phyloP scores from a whole-genome alignment of 1,140 invertebrate genomes.

The Drosophila pruinosa region DNA sequence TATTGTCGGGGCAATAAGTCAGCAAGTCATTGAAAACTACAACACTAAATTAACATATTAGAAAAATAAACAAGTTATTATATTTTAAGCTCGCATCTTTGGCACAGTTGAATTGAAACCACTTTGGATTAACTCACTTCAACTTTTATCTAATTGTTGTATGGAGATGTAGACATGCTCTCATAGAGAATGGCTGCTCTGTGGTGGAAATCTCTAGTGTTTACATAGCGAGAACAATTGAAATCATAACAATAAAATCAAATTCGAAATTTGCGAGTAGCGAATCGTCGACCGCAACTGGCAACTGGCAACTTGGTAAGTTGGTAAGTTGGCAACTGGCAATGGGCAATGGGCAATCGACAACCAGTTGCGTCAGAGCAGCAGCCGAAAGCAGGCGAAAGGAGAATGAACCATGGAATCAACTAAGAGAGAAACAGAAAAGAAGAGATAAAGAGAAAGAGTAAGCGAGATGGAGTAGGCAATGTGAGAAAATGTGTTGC shows the following conservation, averaged over 20 bases:
- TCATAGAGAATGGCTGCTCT: slow-evolving; percentile 13
- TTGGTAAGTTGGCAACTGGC: slow-evolving; percentile 7
- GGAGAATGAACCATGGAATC: slow-evolving; percentile 3
- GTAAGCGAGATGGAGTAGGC: slow-evolving; percentile 2
- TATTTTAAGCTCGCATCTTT: background rate
- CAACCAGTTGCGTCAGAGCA: slow-evolving; percentile 72
- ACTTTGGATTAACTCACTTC: background rate
- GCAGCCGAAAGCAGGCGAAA: slow-evolving; percentile 7
- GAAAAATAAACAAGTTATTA: slow-evolving; percentile 1
- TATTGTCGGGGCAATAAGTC: slow-evolving; percentile 17
- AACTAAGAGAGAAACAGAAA: background rate
- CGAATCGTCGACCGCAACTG: slow-evolving; percentile 6
- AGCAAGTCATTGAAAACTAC: slow-evolving; percentile 35
- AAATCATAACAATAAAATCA: slow-evolving; percentile 79
- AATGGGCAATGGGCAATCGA: slow-evolving; percentile 49
- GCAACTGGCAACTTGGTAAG: slow-evolving; percentile 15
- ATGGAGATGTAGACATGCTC: slow-evolving; percentile 42
- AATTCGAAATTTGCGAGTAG: slow-evolving; percentile 72
- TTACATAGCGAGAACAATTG: slow-evolving; percentile 73
- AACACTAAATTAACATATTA: too few species aligned
- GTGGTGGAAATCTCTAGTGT: slow-evolving; percentile 63
- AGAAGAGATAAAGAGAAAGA: background rate
- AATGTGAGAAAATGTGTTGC: slow-evolving; percentile 69
- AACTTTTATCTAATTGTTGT: slow-evolving; percentile 3
- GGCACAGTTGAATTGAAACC: background rate